Conservation (phyloP, 2,797 vertebrate species). For the Luscinia luscinia region DNA sequence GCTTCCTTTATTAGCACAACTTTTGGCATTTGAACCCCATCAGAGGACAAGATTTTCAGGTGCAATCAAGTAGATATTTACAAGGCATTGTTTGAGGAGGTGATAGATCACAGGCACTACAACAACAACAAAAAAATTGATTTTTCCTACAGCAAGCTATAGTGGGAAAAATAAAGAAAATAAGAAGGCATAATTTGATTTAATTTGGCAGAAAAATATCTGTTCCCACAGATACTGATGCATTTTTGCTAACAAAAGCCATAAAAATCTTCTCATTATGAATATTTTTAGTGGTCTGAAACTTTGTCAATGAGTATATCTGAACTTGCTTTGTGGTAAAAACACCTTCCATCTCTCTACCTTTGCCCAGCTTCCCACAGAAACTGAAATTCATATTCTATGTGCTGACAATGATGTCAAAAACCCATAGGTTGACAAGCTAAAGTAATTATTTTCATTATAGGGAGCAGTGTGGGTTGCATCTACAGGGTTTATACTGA, state of each 20-base stretch:
- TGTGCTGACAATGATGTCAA: not conserved
- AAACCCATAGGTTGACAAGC: not conserved
- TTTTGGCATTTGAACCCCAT: not conserved
- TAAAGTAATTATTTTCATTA: conserved; percentile 2
- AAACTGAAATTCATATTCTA: not conserved
- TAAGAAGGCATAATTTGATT: not conserved
- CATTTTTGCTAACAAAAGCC: not conserved
- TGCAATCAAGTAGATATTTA: not conserved
- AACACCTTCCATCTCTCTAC: not conserved
- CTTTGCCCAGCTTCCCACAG: not conserved
- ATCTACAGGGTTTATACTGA: not conserved
- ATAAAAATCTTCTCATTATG: not conserved
- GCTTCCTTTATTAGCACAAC: not conserved
- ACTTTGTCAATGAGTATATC: not conserved
- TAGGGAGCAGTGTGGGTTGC: not conserved
- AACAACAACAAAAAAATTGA: not conserved
- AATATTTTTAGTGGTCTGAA: not conserved
- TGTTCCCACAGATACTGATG: not conserved
- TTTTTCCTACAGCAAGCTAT: not conserved
- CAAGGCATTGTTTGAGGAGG: not conserved
- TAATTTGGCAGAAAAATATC: not conserved
- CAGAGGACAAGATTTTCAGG: not conserved
- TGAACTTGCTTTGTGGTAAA: not conserved
- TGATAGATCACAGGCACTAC: not conserved
- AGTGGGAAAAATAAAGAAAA: not conserved